Evolutionary conservation across 2,113 vertebrate genomes (phyloP), one percentile per base, ranked within the genome.

Genomic region (Epinephelus moara): DNA sequence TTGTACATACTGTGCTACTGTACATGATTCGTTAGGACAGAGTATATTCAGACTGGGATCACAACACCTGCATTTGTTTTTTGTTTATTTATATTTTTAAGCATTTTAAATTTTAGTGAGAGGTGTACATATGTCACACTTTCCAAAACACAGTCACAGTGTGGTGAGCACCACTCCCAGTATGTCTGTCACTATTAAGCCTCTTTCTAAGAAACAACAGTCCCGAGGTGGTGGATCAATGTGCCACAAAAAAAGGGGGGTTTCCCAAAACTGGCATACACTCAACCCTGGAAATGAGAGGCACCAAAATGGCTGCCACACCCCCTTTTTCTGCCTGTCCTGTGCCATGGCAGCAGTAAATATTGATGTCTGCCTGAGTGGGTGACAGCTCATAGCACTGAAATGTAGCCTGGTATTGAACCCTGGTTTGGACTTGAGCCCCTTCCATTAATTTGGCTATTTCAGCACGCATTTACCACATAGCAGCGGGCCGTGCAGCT

Each of bases 381-480:
- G 74, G 73, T 75, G 84, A 91, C 88, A 90, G 80, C 85, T 89
- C 89, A 87, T 21, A 60, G 76, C 53, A 37, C 67, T 88, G 76
- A 88, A 82, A 84, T 87, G 87, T 81, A 82, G 85, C 89, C 83
- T 23, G 25, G 70, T 86, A 82, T 81, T 93, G 88, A 91, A 91
- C 88, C 82, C 89, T 82, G 68, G 63, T 88, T 86, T 92, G 88
- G 87, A 91, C 89, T 53, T 82, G 82, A 94, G 91, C 90, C 90
- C 50, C 77, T 79, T 93, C 86, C 89, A 91, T 93, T 94, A 92
- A 94, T 93, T 94, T 93, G 88, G 80, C 85, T 90, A 89, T 94
- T 94, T 94, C 89, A 85, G 89, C 89, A 10, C 9, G 62, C 87
- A 57, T 90, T 88, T 87, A 81, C 70, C 83, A 66, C 92, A 91